These are phyloP conservation scores for Petromus typicus DNA, from an alignment of 2,113 vertebrate genomes.

Conservation along the genomic window DNA sequence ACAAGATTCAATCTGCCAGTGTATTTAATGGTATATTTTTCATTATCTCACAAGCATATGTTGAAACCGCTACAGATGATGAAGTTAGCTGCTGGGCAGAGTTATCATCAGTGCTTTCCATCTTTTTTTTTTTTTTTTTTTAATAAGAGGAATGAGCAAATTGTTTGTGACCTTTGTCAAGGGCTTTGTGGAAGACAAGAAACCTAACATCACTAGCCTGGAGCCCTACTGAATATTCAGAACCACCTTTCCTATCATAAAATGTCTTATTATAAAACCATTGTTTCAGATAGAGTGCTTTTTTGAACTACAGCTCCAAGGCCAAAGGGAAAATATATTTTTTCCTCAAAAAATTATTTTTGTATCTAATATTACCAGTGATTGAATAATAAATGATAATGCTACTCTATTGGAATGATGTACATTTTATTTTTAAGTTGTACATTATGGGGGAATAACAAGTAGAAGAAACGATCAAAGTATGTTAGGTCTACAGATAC, in stretches of 20 bases:
- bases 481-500: background rate
- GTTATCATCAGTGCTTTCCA: conserved; percentile 90
- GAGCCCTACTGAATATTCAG: conserved; percentile 93
- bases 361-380: background rate
- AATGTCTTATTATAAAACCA: conserved; percentile 87
- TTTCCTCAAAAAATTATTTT: background rate
- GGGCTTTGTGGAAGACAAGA: conserved; percentile 91
- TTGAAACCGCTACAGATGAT: conserved; percentile 94
- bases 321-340: conserved; percentile 57
- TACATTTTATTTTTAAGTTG: background rate
- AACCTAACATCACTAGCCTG: conserved; percentile 88
- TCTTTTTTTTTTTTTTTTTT: conserved; percentile 93
- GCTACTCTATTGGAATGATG: background rate
- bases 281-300: conserved; percentile 85
- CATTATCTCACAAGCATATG: conserved; percentile 98
- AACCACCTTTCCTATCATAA: conserved; percentile 81
- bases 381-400: background rate
- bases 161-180: conserved; percentile 98
- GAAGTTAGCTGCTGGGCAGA: conserved; percentile 96
- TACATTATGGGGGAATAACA: background rate
- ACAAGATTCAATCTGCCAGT: conserved; percentile 96
- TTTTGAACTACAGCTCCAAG: conserved; percentile 70
- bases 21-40: conserved; percentile 96
- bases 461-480: background rate
- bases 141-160: conserved; percentile 92